Conservation (phyloP, 2,113 vertebrate species). For the Strigops habroptila region DNA sequence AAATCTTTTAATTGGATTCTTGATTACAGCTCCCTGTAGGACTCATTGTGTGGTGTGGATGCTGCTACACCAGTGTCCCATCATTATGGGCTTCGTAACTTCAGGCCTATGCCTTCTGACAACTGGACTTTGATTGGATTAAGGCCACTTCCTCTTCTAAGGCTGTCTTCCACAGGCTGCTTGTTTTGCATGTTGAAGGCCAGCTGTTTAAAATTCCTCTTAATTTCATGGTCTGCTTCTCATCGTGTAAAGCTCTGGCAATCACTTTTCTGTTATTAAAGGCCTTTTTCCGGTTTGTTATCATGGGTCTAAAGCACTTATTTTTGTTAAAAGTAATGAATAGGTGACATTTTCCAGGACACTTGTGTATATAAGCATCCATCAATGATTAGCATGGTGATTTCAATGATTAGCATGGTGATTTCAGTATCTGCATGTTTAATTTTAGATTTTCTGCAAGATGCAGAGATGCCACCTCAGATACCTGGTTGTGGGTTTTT, state of each 20-base stretch:
- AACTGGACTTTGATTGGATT: neutral
- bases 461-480: neutral
- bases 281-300: neutral
- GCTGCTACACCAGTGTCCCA: neutral
- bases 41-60: neutral
- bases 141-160: neutral
- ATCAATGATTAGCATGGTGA: too few relatives aligned
- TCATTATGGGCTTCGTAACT: neutral
- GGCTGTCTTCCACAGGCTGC: neutral
- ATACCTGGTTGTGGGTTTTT: neutral
- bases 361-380: neutral
- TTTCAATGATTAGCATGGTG: neutral
- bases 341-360: neutral
- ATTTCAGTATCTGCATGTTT: neutral
- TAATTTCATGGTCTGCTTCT: neutral
- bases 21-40: neutral
- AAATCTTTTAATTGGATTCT: neutral
- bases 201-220: neutral
- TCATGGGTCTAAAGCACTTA: neutral
- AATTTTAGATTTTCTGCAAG: neutral
- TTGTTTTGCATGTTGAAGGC: neutral
- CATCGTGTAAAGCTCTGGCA: neutral
- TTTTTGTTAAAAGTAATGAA: neutral
- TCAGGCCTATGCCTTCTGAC: neutral
- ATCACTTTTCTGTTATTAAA: neutral